Evolutionary conservation across 2,888 invertebrate species (phyloP).

Genomic region (Tinea pellionella): DNA sequence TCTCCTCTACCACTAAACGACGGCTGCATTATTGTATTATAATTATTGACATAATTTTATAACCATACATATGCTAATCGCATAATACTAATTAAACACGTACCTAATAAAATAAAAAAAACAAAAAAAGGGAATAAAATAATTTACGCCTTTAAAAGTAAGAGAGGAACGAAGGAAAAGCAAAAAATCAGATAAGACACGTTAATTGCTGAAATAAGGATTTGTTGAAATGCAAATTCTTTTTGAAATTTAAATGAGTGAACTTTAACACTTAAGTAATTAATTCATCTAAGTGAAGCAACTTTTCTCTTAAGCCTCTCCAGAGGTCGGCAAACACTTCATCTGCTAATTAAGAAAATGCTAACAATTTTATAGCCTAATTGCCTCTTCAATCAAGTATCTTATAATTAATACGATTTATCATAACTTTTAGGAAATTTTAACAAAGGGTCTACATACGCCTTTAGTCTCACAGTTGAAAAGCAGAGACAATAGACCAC

Average conservation of each 20-base stretch:
- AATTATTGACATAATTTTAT: no score
- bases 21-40: no score
- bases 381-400: not conserved
- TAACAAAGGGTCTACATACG: no score
- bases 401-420: not conserved
- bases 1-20: no score
- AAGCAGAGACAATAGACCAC: no score
- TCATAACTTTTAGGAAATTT: not conserved
- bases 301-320: not conserved
- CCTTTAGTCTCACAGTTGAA: no score
- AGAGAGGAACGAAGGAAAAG: not conserved
- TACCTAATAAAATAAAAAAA: no score
- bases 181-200: not conserved
- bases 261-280: slow-evolving; percentile 13
- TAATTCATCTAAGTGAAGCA: slow-evolving; percentile 8
- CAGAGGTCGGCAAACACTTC: not conserved
- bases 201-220: not conserved
- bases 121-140: no score
- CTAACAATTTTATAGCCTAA: not conserved
- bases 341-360: slow-evolving; percentile 7
- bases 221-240: slow-evolving; percentile 11
- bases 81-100: no score
- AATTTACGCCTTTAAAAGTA: no score
- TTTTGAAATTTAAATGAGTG: slow-evolving; percentile 9
- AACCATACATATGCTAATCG: no score